Evolutionary conservation across 2,888 invertebrate species (phyloP).

Genomic region (Parnassius mnemosyne): DNA sequence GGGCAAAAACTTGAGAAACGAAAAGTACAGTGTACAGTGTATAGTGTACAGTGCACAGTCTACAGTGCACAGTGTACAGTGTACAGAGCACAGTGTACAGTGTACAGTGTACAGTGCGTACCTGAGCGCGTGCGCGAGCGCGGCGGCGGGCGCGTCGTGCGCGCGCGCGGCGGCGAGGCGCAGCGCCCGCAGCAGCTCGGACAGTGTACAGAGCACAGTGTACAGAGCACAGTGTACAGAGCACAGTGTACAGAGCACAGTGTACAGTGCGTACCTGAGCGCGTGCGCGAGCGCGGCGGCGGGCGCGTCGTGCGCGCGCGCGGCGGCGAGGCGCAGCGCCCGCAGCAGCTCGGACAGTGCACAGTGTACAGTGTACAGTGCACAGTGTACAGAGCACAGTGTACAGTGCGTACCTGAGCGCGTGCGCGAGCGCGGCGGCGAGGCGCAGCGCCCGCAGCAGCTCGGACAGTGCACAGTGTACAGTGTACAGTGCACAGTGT

Average conservation of each 20-base stretch:
- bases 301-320: neutral
- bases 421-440: conserved; percentile 63
- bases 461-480: conserved; percentile 80
- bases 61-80: no score
- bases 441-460: conserved; percentile 86
- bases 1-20: no score
- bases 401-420: neutral
- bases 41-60: neutral
- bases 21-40: no score
- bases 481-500: neutral
- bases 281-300: neutral
- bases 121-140: conserved; percentile 35
- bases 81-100: neutral
- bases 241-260: neutral
- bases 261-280: neutral
- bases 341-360: conserved; percentile 33
- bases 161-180: conserved; percentile 81
- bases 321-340: neutral
- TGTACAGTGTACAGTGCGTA: conserved; percentile 15
- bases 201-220: no score
- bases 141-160: conserved; percentile 63
- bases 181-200: conserved; percentile 86
- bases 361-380: no score
- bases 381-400: neutral
- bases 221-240: no score